These are phyloP conservation scores for Anseranas semipalmata DNA, from an alignment of 2,113 vertebrate genomes.

Conservation along the genomic window DNA sequence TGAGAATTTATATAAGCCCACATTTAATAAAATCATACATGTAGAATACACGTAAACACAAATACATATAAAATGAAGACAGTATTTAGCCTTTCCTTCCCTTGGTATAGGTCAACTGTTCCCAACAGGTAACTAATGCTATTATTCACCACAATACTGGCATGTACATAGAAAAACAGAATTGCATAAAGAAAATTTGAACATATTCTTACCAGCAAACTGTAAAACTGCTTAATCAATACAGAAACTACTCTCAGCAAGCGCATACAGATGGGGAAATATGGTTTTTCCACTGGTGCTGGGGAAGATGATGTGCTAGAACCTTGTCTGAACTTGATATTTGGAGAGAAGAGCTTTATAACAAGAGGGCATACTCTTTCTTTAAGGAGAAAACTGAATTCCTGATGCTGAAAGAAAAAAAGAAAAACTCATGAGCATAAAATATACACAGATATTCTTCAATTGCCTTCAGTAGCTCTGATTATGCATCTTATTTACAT, in stretches of 20 bases:
- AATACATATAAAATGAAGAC: not conserved
- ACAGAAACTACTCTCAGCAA: constrained; percentile 96
- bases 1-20: not conserved
- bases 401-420: constrained; percentile 87
- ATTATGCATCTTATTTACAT: not conserved
- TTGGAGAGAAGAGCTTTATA: constrained; percentile 99
- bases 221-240: constrained; percentile 98
- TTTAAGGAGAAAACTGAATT: constrained; percentile 98
- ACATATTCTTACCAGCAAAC: constrained; percentile 86
- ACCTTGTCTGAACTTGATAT: constrained; percentile 99
- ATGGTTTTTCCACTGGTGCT: constrained; percentile 95
- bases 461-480: not conserved
- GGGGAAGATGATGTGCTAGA: constrained; percentile 88
- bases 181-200: not conserved
- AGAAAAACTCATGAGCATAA: not conserved
- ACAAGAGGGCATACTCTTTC: constrained; percentile 97
- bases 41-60: not conserved
- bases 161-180: not conserved
- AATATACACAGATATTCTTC: not conserved
- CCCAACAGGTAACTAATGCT: not conserved
- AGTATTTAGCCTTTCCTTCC: not conserved
- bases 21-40: not conserved
- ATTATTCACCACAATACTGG: not conserved
- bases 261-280: constrained; percentile 99
- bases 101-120: not conserved